A percentile compares a stretch with the other conserved stretches of the same genome.
These are phyloP conservation scores for Hipposideros larvatus DNA, from an alignment of 2,797 vertebrate genomes.

Conservation along the genomic window DNA sequence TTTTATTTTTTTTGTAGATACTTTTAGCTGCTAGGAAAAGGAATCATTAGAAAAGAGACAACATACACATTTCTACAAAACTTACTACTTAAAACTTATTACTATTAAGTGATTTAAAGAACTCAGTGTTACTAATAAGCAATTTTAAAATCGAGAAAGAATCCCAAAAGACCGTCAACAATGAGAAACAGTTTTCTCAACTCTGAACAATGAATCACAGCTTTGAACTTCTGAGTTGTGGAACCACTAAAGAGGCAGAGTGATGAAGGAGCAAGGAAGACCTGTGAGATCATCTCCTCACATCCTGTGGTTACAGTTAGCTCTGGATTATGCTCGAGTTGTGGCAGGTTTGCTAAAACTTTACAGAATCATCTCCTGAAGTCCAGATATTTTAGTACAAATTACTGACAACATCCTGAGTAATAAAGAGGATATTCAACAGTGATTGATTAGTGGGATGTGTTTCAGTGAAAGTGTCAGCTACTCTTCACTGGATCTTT, in stretches of 20 bases:
- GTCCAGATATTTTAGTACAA: constrained; percentile 71
- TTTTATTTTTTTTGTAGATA: not conserved
- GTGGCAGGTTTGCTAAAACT: constrained; percentile 63
- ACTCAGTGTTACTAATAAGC: not conserved
- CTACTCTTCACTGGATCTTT: constrained; percentile 77
- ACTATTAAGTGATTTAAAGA: constrained; percentile 6
- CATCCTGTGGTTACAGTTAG: not conserved
- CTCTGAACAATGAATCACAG: constrained; percentile 49
- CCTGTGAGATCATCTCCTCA: not conserved
- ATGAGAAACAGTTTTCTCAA: not conserved
- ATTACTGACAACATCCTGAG: constrained; percentile 65
- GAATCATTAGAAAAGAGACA: not conserved
- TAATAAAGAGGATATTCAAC: constrained; percentile 68
- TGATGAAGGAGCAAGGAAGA: not conserved
- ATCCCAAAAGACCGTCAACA: constrained; percentile 36
- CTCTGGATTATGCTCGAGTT: constrained; percentile 56
- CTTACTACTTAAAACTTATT: not conserved
- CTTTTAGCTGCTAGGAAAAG: not conserved
- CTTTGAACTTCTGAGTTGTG: not conserved
- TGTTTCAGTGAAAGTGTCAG: constrained; percentile 81
- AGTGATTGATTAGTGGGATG: not conserved
- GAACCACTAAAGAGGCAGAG: not conserved
- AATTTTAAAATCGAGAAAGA: constrained; percentile 66
- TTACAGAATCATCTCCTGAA: constrained; percentile 23
- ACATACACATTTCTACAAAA: not conserved